Evolutionary conservation across 35 echinoderm and acorn worm species (phyloP), one percentile per base, ranked within the genome.

Genomic region (Strongylocentrotus purpuratus): DNA sequence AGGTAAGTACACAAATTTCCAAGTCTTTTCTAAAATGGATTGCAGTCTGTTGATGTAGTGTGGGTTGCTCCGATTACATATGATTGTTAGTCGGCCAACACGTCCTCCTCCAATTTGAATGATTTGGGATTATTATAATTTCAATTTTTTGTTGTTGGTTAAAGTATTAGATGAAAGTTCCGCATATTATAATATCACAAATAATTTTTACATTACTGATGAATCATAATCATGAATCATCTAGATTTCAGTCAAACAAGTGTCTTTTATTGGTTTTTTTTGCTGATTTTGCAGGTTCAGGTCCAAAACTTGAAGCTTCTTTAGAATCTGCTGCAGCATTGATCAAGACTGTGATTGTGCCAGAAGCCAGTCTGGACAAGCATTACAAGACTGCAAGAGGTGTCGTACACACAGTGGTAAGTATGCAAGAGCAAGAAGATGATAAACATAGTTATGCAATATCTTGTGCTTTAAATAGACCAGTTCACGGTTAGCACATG

Each of bases 301-400:
- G 31, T 18, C 31, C 87, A 33, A 46, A 88, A 5, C 45, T 33
- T 6, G 32, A 88, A 46, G 15, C 32, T 41, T 5, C 87, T 33
- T 20, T 88, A 41, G 32, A 46, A 46, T 41, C 33, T 13, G 31
- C 87, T 13, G 32, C 87, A 88, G 13, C 31, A 15, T 46, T 88
- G 87, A 33, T 92, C 11, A 92, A 92, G 48, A 45, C 91, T 33
- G 91, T 86, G 7, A 15, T 86, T 14, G 85, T 95, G 1, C 46
- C 71, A 17, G 94, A 95, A 32, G 71, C 70, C 17, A 50, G 71
- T 20, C 46, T 95, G 4, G 45, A 85, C 14, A 95, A 95, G 46
- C 71, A 50, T 32, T 87, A 95, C 86, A 46, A 32, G 20, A 95
- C 71, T 35, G 94, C 94, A 11, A 95, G 71, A 46, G 94, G 94